Evolutionary conservation across 1,140 invertebrate genomes (phyloP), one percentile per base, ranked within the genome.

Genomic region (Hermatobates lingyangjiaoensis): DNA sequence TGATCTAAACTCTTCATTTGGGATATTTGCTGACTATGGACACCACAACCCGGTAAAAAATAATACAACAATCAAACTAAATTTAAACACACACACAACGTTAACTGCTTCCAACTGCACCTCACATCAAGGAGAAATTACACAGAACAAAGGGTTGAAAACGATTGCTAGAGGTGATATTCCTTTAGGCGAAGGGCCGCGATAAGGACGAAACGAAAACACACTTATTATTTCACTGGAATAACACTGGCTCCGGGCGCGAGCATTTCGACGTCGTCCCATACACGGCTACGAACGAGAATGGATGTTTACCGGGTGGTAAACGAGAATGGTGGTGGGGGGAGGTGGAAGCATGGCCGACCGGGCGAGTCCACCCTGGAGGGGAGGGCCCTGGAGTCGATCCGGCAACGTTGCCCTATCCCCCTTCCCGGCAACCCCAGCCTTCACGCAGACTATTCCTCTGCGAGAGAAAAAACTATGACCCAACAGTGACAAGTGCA

Each of bases 1-100:
- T 90, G 83, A 73, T 73, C 72, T 72, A 70, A 72, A 75, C 72
- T 74, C 74, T 74, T 75, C 75, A 77, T 77, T 57, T 56, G 57
- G 57, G 58, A 58, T 52, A 52, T 55, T 56, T 45, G 53, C 52
- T 51, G 50, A 58, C 56, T 50, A 5, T 20, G 4, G 54, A 51
- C 51, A 52, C 45, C 56, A 58, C 55, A 54, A 46, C 59, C 60
- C 57, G 56, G 53, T 48, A 57, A 50, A 57, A 54, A 46, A 54
- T 46, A 54, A 48, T 51, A 49, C 46, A 53, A 54, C 42, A 50
- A 51, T 14, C 53, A 58, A 56, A 55, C n/a, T n/a, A n/a, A n/a
- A n/a, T n/a, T n/a, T n/a, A n/a, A n/a, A n/a, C n/a, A n/a, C n/a
- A n/a, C n/a, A n/a, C n/a, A n/a, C n/a, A n/a, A n/a, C n/a, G n/a